phyloP scores from a whole-genome alignment of 1,140 invertebrate genomes.

The Diabrotica undecimpunctata region DNA sequence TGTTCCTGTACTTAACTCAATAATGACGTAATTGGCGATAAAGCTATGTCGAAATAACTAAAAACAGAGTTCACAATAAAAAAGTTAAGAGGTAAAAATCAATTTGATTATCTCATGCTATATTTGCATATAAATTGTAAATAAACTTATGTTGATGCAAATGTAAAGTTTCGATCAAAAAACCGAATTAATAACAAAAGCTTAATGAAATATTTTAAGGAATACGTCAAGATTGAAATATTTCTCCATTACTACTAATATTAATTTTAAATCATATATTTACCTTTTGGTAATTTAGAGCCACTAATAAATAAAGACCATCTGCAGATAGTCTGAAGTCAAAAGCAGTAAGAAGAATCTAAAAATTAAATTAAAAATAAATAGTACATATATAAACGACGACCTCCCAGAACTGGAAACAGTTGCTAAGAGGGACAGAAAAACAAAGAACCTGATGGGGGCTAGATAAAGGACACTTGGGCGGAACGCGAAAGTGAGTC shows the following conservation, averaged over 20 bases:
- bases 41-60: constrained; percentile 59
- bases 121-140: too few relatives aligned
- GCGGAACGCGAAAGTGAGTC: too few relatives aligned
- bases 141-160: too few relatives aligned
- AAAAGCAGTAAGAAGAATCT: constrained; percentile 39
- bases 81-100: neutral
- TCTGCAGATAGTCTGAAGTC: constrained; percentile 51
- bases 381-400: constrained; percentile 48
- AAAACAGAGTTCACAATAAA: constrained; percentile 41
- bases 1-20: constrained; percentile 51
- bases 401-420: constrained; percentile 46
- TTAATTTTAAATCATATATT: neutral
- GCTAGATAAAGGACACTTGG: too few relatives aligned
- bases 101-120: too few relatives aligned
- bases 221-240: too few relatives aligned
- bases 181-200: too few relatives aligned
- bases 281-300: constrained; percentile 54
- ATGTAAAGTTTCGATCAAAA: too few relatives aligned
- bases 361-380: constrained; percentile 21
- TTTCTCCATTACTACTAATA: neutral
- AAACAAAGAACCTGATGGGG: too few relatives aligned
- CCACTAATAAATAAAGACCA: constrained; percentile 51
- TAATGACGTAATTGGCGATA: constrained; percentile 55
- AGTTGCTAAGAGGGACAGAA: too few relatives aligned
- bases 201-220: too few relatives aligned